phyloP scores from a whole-genome alignment of 2,888 invertebrate genomes.

The Trypoxylon attenuatum region DNA sequence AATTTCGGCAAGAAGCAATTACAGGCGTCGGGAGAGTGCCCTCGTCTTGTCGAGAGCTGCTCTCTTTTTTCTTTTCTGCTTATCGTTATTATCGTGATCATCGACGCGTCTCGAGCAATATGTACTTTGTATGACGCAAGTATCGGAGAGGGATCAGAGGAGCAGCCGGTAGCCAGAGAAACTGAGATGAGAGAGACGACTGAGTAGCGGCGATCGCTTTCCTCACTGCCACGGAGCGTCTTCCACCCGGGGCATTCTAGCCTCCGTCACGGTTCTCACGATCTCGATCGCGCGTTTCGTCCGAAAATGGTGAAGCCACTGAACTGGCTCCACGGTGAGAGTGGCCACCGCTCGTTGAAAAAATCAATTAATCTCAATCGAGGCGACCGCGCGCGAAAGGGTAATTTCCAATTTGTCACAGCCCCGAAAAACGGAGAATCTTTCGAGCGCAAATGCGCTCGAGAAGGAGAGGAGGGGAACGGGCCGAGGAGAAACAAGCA shows the following conservation, averaged over 20 bases:
- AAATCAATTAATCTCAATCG: conserved; percentile 65
- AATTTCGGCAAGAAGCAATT: conserved; percentile 50
- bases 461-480: conserved; percentile 26
- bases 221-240: conserved; percentile 24
- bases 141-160: background rate
- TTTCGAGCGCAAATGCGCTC: background rate
- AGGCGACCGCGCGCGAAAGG: conserved; percentile 46
- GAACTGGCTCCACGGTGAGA: conserved; percentile 36
- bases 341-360: conserved; percentile 40
- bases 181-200: no score
- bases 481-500: background rate
- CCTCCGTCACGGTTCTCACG: conserved; percentile 57
- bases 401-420: conserved; percentile 73
- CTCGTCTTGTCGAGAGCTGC: conserved; percentile 1
- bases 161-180: background rate
- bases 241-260: conserved; percentile 45
- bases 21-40: conserved; percentile 33
- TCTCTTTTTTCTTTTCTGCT: conserved; percentile 4
- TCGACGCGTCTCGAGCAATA: conserved; percentile 21
- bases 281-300: conserved; percentile 49
- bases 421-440: conserved; percentile 50
- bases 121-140: conserved; percentile 50
- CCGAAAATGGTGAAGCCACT: conserved; percentile 53
- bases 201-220: conserved; percentile 34
- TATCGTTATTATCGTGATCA: conserved; percentile 43